A percentile compares a stretch with the other conserved stretches of the same genome.
These are phyloP conservation scores for Oplegnathus fasciatus DNA, from an alignment of 2,113 vertebrate species.

Conservation along the genomic window DNA sequence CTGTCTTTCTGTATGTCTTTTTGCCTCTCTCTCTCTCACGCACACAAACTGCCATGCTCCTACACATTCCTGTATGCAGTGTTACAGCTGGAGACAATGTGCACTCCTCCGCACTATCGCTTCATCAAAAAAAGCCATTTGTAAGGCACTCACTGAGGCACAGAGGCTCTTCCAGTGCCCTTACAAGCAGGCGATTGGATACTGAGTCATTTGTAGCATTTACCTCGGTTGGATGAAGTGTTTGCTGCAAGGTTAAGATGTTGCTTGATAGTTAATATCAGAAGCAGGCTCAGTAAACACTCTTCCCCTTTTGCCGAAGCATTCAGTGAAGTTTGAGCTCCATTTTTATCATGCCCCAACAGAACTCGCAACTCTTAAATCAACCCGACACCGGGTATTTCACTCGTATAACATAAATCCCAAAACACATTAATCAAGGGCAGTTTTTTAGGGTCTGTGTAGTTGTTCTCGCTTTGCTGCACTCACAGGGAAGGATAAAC, in stretches of 20 bases:
- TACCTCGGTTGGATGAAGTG: neutral
- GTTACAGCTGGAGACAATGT: conserved; percentile 70
- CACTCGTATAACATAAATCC: conserved; percentile 43
- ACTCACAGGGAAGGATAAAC: conserved; percentile 44
- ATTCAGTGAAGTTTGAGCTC: conserved; percentile 23
- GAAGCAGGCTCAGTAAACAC: conserved; percentile 8
- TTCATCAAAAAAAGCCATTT: conserved; percentile 52
- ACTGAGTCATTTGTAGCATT: conserved; percentile 47
- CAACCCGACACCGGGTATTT: conserved; percentile 20
- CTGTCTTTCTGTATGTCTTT: conserved; percentile 20
- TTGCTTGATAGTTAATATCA: conserved; percentile 26
- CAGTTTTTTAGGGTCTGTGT: conserved; percentile 44
- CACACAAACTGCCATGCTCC: conserved; percentile 52
- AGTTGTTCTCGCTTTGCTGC: conserved; percentile 36
- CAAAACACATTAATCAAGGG: conserved; percentile 55
- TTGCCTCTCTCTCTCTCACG: conserved; percentile 6
- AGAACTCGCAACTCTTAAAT: conserved; percentile 37
- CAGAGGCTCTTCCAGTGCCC: conserved; percentile 15
- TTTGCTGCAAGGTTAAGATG: conserved; percentile 14
- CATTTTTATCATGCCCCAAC: conserved; percentile 24
- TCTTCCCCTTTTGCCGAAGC: neutral
- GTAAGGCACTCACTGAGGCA: conserved; percentile 12
- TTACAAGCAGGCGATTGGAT: conserved; percentile 41
- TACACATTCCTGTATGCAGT: conserved; percentile 63
- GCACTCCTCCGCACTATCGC: conserved; percentile 52